Base-by-base conservation (phyloP, 2,888 invertebrate species). In the Copidosoma aretas region DNA sequence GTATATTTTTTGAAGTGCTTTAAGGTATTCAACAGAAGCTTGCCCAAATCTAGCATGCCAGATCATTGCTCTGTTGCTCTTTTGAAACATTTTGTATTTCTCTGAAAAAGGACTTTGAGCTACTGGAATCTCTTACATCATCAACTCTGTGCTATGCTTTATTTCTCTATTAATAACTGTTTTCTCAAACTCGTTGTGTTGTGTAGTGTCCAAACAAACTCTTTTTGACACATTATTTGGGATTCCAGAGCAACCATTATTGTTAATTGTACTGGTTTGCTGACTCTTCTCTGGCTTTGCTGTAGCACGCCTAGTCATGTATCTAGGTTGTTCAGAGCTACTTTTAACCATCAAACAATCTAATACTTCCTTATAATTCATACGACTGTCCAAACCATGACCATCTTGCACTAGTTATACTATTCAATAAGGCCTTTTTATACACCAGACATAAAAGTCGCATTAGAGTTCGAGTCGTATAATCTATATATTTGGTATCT, bases 81-180 rank as follows among this genome's bases (percentile, higher is more conserved):
- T n/a, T n/a, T n/a, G n/a, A n/a, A n/a, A n/a, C n/a, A n/a, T n/a
- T n/a, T n/a, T n/a, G n/a, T n/a, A 67, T 39, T 43, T 73, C 12
- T 46, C 43, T 15, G 15, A 8, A 14, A 46, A 46, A 46, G 43
- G 43, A 17, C 56, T 67, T 51, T 14, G 25, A 10, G 10, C 10
- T n/a, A 17, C 54, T 62, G 22, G 22, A 52, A 22, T 53, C 39
- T 61, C 25, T 1, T 15, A 22, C 2, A 39, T 39, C 10, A 15
- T 24, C 4, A 24, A 46, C 12, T 15, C 72, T 19, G 68, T 66
- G 21, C 59, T 43, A 67, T 70, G 49, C 17, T 57, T 49, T 14
- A 73, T 52, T 53, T 71, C 65, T 52, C 71, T 59, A 57, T 72
- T 65, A 64, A 63, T 64, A 19, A 71, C 67, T 1, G 67, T 60